Conservation (phyloP, 2,797 vertebrate genomes). For the Avahi laniger region DNA sequence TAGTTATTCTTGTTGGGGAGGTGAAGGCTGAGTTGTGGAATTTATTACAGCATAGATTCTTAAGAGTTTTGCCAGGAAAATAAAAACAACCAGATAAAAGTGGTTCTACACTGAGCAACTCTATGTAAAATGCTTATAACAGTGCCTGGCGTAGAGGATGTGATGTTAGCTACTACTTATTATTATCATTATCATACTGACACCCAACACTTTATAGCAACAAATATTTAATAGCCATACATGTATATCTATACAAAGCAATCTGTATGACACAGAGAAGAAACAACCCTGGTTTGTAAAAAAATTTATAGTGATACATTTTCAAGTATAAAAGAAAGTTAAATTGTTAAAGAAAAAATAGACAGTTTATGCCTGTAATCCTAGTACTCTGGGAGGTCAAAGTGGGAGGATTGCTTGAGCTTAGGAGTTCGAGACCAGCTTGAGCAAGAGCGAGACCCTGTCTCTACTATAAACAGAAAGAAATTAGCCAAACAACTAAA, state of each 20-base stretch:
- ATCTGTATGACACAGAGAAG: not conserved
- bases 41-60: conserved; percentile 42
- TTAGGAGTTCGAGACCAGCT: too few relatives aligned
- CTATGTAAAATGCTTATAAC: not conserved
- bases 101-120: conserved; percentile 29
- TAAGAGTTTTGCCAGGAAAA: conserved; percentile 32
- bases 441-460: too few relatives aligned
- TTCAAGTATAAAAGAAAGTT: conserved; percentile 35
- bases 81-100: conserved; percentile 47
- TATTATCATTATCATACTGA: not conserved
- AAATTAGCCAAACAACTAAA: too few relatives aligned
- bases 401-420: too few relatives aligned
- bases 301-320: conserved; percentile 37
- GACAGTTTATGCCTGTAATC: not conserved
- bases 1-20: conserved; percentile 42
- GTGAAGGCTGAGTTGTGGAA: conserved; percentile 47
- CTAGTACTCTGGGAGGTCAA: too few relatives aligned
- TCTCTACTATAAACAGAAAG: too few relatives aligned
- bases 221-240: not conserved
- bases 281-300: not conserved
- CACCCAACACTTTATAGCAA: conserved; percentile 1
- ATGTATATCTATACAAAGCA: not conserved
- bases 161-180: not conserved
- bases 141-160: not conserved
- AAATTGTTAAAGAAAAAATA: not conserved